Conservation (phyloP, 2,797 vertebrate genomes). For the Pseudotriccus pelzelni region DNA sequence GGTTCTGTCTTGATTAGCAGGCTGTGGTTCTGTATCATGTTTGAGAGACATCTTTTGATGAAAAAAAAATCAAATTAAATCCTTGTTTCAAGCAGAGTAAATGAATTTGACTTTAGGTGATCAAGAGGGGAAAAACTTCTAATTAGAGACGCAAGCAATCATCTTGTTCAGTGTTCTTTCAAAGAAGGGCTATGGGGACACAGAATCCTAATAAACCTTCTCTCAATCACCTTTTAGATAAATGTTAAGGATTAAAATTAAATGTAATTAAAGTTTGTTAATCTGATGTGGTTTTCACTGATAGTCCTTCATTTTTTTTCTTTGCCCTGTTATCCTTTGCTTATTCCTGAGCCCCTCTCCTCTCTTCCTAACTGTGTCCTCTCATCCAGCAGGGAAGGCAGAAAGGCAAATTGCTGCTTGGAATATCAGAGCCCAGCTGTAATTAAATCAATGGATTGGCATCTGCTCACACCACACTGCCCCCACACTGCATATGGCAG, state of each 20-base stretch:
- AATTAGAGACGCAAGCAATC: constrained; percentile 75
- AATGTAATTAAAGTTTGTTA: constrained; percentile 76
- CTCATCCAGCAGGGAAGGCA: not conserved
- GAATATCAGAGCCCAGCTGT: not conserved
- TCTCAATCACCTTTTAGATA: constrained; percentile 74
- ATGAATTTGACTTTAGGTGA: constrained; percentile 81
- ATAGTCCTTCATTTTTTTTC: not conserved
- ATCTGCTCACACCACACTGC: not conserved
- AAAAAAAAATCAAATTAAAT: constrained; percentile 76
- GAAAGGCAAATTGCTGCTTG: not conserved
- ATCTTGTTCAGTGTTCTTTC: constrained; percentile 68
- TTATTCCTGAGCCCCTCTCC: not conserved
- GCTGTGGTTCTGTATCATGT: constrained; percentile 60
- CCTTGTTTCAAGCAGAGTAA: constrained; percentile 77
- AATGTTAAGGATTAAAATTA: constrained; percentile 74
- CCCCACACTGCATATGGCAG: not conserved
- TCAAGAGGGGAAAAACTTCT: constrained; percentile 74
- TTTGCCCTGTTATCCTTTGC: not conserved
- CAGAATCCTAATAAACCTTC: constrained; percentile 71
- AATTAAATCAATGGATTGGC: not conserved
- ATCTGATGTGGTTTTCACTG: constrained; percentile 34
- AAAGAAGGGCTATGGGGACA: constrained; percentile 64
- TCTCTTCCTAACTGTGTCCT: not conserved
- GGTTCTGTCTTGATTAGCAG: constrained; percentile 55
- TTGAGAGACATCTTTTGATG: constrained; percentile 58